Evolutionary conservation across 2,113 vertebrate species (phyloP), one percentile per base, ranked within the genome.

Genomic region (Hemichromis elongatus): DNA sequence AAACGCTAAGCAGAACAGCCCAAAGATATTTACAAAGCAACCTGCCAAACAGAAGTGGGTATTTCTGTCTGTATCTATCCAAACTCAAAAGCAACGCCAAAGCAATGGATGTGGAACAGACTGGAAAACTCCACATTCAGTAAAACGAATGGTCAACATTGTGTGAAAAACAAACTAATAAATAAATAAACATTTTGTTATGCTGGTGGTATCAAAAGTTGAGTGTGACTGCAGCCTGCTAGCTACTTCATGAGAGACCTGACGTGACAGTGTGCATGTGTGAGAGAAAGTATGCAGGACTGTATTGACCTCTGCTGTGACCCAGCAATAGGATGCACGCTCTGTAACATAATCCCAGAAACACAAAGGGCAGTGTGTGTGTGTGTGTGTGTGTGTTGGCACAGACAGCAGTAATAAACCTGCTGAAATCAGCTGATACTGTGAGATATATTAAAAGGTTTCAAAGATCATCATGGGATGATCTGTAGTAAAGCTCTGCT

Each of bases 331-430:
- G 75, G 59, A 91, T 86, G 63, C 84, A 89, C 47, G 7, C 26
- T 42, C 63, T 88, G 90, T 90, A 91, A 92, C 24, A 40, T 86
- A 87, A 94, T 88, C 85, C 85, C 9, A 84, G 77, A 85, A 77
- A 84, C 78, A 88, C 73, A 90, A 90, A 88, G 81, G 77, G 54
- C 68, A 50, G 28, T 61, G 68, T 5, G 40, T 89, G 82, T 42
- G 73, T 1, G 14, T 80, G n/a, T 50, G 14, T n/a, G 16, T 77
- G 53, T 52, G 26, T 21, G 35, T 5, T 42, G 30, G 56, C 33
- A 63, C 40, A 79, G 24, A 77, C 35, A 84, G 54, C 52, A 53
- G 75, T 47, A 77, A 53, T 52, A 19, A 77, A 35, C 6, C 66
- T 21, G 45, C 47, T 42, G n/a, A 61, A 26, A 73, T 55, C 68